Evolutionary conservation across 1,140 invertebrate species (phyloP).

Genomic region (Periplaneta americana): DNA sequence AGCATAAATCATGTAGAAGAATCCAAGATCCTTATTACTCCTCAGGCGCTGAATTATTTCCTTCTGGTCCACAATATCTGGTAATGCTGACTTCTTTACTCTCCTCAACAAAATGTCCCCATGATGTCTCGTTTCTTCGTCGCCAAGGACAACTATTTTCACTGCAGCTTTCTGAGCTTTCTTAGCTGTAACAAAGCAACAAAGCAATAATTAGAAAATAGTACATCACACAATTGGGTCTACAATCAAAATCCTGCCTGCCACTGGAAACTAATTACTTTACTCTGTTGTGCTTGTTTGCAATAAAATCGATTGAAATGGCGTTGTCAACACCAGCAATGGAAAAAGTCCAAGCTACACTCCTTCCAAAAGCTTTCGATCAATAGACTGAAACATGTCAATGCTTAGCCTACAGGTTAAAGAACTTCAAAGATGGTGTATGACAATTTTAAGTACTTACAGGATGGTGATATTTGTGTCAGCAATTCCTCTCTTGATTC

Average conservation of each 20-base stretch:
- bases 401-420: background rate
- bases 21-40: constrained; percentile 43
- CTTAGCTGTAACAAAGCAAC: background rate
- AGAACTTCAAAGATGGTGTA: background rate
- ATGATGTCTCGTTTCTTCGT: background rate
- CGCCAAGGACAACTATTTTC: background rate
- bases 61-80: constrained; percentile 38
- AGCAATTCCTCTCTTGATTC: background rate
- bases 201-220: background rate
- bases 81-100: background rate
- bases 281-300: too few species aligned
- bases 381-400: background rate
- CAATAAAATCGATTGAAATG: too few species aligned
- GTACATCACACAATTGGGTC: background rate
- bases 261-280: too few species aligned
- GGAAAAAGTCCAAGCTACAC: background rate
- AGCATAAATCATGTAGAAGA: constrained; percentile 63
- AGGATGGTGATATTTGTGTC: background rate
- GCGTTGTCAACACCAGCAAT: background rate
- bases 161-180: background rate
- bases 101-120: background rate
- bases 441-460: background rate
- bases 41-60: constrained; percentile 47
- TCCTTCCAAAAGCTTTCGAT: background rate
- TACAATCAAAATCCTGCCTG: background rate